phyloP scores from a whole-genome alignment of 2,113 vertebrate genomes.

The Protobothrops mucrosquamatus region DNA sequence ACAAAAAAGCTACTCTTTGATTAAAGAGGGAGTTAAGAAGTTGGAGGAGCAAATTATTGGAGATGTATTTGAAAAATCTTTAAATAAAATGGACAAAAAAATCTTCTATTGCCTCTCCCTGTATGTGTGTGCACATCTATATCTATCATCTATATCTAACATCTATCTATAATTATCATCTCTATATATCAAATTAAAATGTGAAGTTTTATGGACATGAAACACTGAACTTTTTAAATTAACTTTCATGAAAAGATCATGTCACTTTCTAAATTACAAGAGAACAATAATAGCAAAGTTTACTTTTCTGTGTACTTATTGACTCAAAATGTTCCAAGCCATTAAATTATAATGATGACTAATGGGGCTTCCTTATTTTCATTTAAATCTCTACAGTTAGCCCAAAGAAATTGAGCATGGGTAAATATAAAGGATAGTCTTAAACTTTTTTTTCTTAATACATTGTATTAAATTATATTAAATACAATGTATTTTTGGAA shows the following conservation, averaged over 20 bases:
- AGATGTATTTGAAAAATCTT: too few species aligned
- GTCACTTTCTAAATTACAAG: conserved; percentile 24
- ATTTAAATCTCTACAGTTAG: conserved; percentile 41
- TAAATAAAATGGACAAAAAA: too few species aligned
- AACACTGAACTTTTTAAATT: neutral
- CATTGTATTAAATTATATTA: too few species aligned
- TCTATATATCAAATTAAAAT: neutral
- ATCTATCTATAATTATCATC: neutral
- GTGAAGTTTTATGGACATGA: conserved; percentile 20
- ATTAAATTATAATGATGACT: conserved; percentile 48
- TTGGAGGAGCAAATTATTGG: too few species aligned
- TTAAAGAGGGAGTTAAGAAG: too few species aligned
- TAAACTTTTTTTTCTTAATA: neutral
- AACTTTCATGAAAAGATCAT: conserved; percentile 8
- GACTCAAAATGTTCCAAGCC: conserved; percentile 35
- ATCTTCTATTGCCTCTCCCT: too few species aligned
- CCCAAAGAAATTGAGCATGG: conserved; percentile 22
- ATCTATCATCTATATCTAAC: neutral
- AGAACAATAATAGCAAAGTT: conserved; percentile 29
- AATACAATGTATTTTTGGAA: neutral
- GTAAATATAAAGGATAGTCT: neutral
- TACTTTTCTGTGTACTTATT: conserved; percentile 37
- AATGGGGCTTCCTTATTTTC: conserved; percentile 42
- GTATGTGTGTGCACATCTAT: neutral
- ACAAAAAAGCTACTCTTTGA: too few species aligned